Conservation (phyloP, 2,888 invertebrate genomes). For the Axea sp. region DNA sequence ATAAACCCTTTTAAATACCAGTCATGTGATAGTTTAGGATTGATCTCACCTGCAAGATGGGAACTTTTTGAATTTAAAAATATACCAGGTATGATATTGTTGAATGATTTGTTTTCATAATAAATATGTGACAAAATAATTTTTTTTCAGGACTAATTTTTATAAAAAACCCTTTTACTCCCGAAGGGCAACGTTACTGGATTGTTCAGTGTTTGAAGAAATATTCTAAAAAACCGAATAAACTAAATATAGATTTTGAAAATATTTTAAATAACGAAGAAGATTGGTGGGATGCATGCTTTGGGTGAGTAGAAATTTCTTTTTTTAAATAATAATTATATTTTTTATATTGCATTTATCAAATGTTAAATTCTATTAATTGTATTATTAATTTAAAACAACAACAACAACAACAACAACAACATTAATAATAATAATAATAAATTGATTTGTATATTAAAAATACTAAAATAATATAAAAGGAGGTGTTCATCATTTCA, state of each 20-base stretch:
- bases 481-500: no score
- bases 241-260: conserved; percentile 84
- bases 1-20: conserved; percentile 28
- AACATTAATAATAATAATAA: no score
- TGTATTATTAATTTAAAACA: no score
- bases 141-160: conserved; percentile 86
- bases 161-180: conserved; percentile 91
- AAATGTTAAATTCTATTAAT: no score
- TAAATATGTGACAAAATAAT: no score
- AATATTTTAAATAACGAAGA: conserved; percentile 76
- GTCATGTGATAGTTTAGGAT: conserved; percentile 74
- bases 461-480: no score
- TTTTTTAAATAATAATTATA: background rate
- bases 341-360: background rate
- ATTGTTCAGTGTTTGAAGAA: conserved; percentile 87
- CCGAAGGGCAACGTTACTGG: conserved; percentile 90
- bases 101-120: background rate
- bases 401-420: no score
- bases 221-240: conserved; percentile 87
- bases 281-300: conserved; percentile 85
- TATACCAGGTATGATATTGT: conserved; percentile 81
- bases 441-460: no score
- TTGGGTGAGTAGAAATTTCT: conserved; percentile 73
- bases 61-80: conserved; percentile 82
- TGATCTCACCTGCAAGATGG: conserved; percentile 82